Percentiles rank a stretch among this genome's conserved stretches.
Conservation (phyloP, 2,888 invertebrate species). For the Tetranychus truncatus region DNA sequence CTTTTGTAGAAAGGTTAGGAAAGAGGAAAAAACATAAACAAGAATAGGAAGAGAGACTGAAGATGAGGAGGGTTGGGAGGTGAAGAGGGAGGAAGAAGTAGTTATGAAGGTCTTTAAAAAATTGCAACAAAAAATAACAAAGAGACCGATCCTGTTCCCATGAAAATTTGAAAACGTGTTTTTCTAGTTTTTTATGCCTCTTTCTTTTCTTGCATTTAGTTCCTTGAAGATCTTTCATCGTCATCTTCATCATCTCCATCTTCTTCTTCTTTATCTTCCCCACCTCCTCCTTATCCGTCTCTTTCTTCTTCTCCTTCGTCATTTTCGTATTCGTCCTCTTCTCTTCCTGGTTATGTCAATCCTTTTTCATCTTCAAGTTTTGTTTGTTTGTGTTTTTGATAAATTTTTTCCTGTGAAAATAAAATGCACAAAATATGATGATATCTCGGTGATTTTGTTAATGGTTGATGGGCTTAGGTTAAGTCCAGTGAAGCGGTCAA, state of each 20-base stretch:
- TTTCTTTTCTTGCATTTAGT: too few species aligned
- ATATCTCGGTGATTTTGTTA: background rate
- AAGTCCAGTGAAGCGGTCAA: background rate
- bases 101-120: too few species aligned
- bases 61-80: too few species aligned
- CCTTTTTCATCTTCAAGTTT: background rate
- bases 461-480: background rate
- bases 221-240: background rate
- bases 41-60: too few species aligned
- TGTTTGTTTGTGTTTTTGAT: background rate
- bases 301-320: background rate
- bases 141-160: too few species aligned
- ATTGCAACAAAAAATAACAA: too few species aligned
- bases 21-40: too few species aligned
- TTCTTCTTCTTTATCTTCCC: background rate
- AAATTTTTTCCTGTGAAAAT: background rate
- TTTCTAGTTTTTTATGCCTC: too few species aligned
- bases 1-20: too few species aligned
- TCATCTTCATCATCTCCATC: background rate
- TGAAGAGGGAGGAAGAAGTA: too few species aligned
- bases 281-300: background rate
- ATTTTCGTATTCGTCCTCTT: background rate
- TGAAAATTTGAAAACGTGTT: too few species aligned
- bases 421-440: background rate
- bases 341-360: background rate